A percentile compares a stretch with the other conserved stretches of the same genome.
phyloP scores from a whole-genome alignment of 2,113 vertebrate species.

The Eupsittula cactorum region DNA sequence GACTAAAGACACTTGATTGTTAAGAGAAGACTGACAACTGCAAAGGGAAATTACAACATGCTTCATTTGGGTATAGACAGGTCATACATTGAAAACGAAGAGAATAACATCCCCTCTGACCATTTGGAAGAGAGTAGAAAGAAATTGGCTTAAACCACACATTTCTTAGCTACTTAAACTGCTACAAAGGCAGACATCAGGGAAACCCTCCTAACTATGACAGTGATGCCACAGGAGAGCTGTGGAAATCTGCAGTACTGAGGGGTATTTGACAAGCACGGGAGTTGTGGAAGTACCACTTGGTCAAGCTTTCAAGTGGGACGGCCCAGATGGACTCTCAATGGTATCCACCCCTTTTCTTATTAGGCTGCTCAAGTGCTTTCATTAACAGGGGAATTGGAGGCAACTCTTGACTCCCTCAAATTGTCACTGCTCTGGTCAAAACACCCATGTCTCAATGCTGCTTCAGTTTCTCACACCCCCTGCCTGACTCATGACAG shows the following conservation, averaged over 20 bases:
- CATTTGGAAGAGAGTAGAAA: background rate
- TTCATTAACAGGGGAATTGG: background rate
- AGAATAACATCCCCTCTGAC: background rate
- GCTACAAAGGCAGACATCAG: background rate
- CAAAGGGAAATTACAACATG: background rate
- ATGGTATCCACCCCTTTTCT: background rate
- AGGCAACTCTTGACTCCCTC: background rate
- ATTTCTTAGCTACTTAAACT: background rate
- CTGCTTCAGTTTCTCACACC: background rate
- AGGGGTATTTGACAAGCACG: background rate
- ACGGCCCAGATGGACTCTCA: background rate
- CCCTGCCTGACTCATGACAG: background rate
- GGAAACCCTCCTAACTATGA: background rate
- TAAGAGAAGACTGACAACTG: background rate
- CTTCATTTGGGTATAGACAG: background rate
- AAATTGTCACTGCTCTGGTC: background rate
- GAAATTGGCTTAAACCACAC: background rate
- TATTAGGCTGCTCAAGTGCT: background rate
- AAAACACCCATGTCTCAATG: background rate
- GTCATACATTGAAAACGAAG: background rate
- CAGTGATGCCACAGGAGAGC: background rate
- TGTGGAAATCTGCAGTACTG: background rate
- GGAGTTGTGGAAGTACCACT: background rate
- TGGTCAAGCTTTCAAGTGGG: background rate
- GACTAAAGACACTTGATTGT: background rate